Conservation (phyloP, 1,140 invertebrate species). For the Hyposmocoma kahamanoa region DNA sequence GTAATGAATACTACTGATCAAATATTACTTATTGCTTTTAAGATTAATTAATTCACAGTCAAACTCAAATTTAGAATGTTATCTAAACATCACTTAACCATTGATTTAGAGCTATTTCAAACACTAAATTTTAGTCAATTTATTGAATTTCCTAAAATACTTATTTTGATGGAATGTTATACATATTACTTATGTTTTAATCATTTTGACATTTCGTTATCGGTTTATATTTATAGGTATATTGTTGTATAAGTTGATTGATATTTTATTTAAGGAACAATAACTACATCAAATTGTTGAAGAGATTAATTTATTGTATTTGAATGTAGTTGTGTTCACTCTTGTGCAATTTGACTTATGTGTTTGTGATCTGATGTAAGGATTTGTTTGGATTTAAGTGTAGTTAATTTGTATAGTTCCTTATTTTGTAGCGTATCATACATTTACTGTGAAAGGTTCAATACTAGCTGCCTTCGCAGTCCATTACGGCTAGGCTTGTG, state of each 20-base stretch:
- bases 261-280: conserved; percentile 62
- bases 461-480: conserved; percentile 19
- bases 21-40: conserved; percentile 39
- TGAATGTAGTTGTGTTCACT: conserved; percentile 52
- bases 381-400: conserved; percentile 57
- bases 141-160: conserved; percentile 33
- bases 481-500: neutral
- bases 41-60: conserved; percentile 19
- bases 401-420: conserved; percentile 67
- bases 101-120: conserved; percentile 34
- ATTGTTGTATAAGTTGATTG: conserved; percentile 63
- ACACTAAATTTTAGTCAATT: conserved; percentile 39
- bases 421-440: conserved; percentile 57
- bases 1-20: conserved; percentile 23
- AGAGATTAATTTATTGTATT: conserved; percentile 69
- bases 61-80: conserved; percentile 32
- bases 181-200: conserved; percentile 35
- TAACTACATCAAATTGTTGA: conserved; percentile 49
- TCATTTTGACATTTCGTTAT: conserved; percentile 63
- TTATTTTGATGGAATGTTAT: conserved; percentile 44
- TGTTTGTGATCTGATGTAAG: conserved; percentile 68
- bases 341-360: conserved; percentile 60
- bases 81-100: conserved; percentile 39
- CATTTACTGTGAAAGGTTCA: conserved; percentile 30
- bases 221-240: conserved; percentile 56